These are phyloP conservation scores for Thereva unica DNA, from an alignment of 2,888 invertebrate genomes.

Conservation along the genomic window DNA sequence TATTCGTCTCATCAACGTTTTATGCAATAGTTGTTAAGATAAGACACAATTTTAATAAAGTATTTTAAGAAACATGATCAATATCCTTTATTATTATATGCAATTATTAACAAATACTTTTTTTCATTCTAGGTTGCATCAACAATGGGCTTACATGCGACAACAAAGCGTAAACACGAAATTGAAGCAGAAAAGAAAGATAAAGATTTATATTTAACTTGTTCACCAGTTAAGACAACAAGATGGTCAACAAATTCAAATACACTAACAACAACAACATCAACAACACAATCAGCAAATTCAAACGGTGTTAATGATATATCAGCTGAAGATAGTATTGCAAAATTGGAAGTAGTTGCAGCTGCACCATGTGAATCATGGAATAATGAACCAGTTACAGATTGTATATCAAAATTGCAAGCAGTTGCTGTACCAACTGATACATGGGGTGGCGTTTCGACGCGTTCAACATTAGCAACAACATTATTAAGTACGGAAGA, in stretches of 20 bases:
- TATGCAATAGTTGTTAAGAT: too few relatives aligned
- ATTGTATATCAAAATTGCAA: slow-evolving; percentile 69
- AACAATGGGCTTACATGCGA: slow-evolving; percentile 76
- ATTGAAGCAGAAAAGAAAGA: slow-evolving; percentile 58
- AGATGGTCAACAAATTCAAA: slow-evolving; percentile 59
- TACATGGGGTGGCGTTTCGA: slow-evolving; percentile 60
- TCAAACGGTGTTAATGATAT: slow-evolving; percentile 23
- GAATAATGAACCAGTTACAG: slow-evolving; percentile 55
- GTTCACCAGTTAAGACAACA: slow-evolving; percentile 63
- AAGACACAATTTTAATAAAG: too few relatives aligned
- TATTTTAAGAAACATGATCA: too few relatives aligned
- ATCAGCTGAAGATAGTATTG: slow-evolving; percentile 56
- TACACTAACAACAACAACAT: not conserved
- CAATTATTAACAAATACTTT: slow-evolving; percentile 25
- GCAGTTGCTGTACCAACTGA: slow-evolving; percentile 71
- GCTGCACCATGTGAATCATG: slow-evolving; percentile 54
- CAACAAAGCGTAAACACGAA: slow-evolving; percentile 72
- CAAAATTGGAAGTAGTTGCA: slow-evolving; percentile 57
- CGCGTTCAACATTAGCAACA: slow-evolving; percentile 55
- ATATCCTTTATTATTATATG: slow-evolving; percentile 8
- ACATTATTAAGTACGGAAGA: slow-evolving; percentile 56
- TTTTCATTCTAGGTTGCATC: slow-evolving; percentile 58
- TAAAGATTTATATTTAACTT: slow-evolving; percentile 59
- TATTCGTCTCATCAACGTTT: too few relatives aligned
- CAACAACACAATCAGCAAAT: too few relatives aligned